phyloP scores from a whole-genome alignment of 2,113 vertebrate genomes.

The Dromaius novaehollandiae region DNA sequence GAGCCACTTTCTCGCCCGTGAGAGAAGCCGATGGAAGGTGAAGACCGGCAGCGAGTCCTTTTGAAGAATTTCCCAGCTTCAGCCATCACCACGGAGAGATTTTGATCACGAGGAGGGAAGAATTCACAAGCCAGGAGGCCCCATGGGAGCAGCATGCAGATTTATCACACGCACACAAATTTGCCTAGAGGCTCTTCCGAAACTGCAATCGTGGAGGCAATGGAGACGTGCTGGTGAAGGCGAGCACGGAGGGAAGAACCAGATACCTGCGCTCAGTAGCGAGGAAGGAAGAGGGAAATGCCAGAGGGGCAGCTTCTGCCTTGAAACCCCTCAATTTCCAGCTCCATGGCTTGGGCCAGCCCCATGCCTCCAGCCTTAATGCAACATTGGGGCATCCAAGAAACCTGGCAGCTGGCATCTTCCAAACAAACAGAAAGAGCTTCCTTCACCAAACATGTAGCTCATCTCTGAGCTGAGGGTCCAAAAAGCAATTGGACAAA shows the following conservation, averaged over 20 bases:
- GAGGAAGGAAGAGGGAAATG: neutral
- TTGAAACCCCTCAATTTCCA: too few species aligned
- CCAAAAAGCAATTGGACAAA: neutral
- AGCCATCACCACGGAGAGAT: neutral
- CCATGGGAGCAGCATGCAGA: accelerated
- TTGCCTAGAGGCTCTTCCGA: neutral
- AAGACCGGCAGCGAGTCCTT: neutral
- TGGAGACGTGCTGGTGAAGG: neutral
- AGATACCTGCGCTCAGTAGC: neutral
- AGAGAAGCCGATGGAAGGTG: neutral
- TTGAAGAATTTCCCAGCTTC: neutral
- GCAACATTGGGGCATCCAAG: neutral
- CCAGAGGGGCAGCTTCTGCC: neutral
- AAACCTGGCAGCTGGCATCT: accelerated
- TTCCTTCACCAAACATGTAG: neutral
- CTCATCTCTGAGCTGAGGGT: neutral
- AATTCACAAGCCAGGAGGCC: accelerated
- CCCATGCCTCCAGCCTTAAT: neutral
- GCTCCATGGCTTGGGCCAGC: too few species aligned
- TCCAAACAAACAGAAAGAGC: neutral
- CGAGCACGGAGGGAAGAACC: neutral
- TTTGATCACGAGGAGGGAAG: neutral
- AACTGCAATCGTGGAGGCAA: accelerated
- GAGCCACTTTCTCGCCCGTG: accelerated
- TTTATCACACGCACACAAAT: accelerated